Evolutionary conservation across 2,113 vertebrate species (phyloP), one percentile per base, ranked within the genome.

Genomic region (Drymodes brunneopygia): DNA sequence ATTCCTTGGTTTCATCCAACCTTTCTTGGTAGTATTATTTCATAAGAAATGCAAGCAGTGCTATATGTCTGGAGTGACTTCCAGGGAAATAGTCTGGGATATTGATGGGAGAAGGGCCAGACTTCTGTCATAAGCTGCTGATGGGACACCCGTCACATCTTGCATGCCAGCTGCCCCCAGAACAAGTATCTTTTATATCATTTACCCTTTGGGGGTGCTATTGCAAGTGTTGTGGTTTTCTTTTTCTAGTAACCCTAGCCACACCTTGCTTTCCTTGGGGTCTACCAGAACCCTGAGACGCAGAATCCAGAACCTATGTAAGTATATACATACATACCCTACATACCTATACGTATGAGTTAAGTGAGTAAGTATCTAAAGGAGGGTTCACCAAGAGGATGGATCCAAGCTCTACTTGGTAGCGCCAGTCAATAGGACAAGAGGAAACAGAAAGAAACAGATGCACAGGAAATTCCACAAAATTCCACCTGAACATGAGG

Each of bases 101-200:
- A 3, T 7, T 61, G 10, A 31, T 3, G 2, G 29, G 29, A 77
- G 25, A 86, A 12, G 6, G 22, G 20, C 3, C 7, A 5, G 35
- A 28, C 9, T 69, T 71, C 33, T 92, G 25, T 2, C 33, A 22
- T 48, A 70, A 73, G 12, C 12, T 71, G 42, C 11, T 8, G 7
- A 62, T 0, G 2, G 21, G 35, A 29, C 16, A 36, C 13, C 2
- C 58, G n/a, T 18, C 35, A 27, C 6, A 29, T 8, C 21, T 65
- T 51, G 6, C 35, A 23, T 18, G 27, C 6, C n/a, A 66, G 7
- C 23, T 53, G 21, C 5, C 6, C 5, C 35, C 64, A 56, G 38
- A 15, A 57, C 6, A 81, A 35, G 8, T 42, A 12, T 5, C 25
- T 67, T 60, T 60, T 51, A 5, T 7, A 60, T 27, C 0, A 44